Evolutionary conservation across 2,888 invertebrate genomes (phyloP), one percentile per base, ranked within the genome.

Genomic region (Diarsia rubi): DNA sequence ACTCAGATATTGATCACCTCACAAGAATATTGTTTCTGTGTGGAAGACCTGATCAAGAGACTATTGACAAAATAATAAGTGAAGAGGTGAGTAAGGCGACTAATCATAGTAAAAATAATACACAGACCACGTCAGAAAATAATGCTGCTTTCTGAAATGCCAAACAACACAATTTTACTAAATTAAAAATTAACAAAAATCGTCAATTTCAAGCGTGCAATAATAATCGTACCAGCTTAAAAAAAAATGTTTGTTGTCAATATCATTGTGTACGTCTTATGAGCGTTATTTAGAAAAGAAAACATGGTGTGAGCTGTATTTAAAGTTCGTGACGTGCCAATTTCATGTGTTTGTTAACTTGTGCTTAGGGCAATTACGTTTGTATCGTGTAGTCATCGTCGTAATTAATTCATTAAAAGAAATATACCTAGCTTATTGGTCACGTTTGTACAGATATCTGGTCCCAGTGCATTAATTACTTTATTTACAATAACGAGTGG

Each of bases 1-100:
- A 93, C 93, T 90, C 97, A 98, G 98, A 98, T 97, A 98, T 99
- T 97, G 98, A 98, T 95, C 99, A 98, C 95, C 97, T 99, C 97
- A 98, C 98, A 90, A 97, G 98, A 95, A 98, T 99, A 93, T 97
- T 99, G 97, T 97, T 98, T 92, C 97, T 99, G 91, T 98, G 98
- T 94, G 99, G 99, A 86, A 98, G 98, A 86, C 99, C 99, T 84
- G 97, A 97, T 91, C 97, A 98, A 92, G 98, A 98, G 92, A 97
- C 98, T 85, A 97, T 98, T 95, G 97, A 97, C 95, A 98, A 98
- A 97, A 98, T 99, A 94, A 98, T 98, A 93, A 98, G 98, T 92
- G 97, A 98, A 95, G 98, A 98, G 98, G 98, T 98, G 97, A 97
- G 97, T 93, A 86, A 78, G 82, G 73, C 83, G 81, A 86, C 87